Base-by-base conservation (phyloP, 2,888 invertebrate species). In the Melieria crassipennis region DNA sequence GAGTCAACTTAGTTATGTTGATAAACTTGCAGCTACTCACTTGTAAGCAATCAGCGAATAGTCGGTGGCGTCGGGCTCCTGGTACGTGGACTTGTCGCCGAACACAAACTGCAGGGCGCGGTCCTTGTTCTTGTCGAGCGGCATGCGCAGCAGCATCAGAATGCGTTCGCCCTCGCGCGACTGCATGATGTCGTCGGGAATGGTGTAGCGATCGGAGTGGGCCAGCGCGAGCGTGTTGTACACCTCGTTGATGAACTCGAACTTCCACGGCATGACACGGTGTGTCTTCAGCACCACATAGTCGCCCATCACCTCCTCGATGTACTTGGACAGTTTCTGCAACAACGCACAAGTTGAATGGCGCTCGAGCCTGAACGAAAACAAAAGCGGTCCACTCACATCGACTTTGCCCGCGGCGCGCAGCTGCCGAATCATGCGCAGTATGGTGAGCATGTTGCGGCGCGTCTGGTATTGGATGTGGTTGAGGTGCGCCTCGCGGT, bases 211-310 rank as follows among this genome's bases (percentile, higher is more conserved):
- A 78, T 84, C 83, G 56, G 82, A 76, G 76, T 82, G 80, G n/a
- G 85, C 81, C 71, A 86, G 66, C 4, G 82, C 86, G 45, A 85
- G 65, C 7, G 81, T 80, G 75, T 86, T 85, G 68, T 83, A 86
- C 43, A 86, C 82, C 76, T 86, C 86, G 75, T 84, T 84, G 42
- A 83, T 79, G 69, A 85, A 86, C 75, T 85, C 84, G 75, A 85
- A 86, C 75, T 84, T 86, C 82, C 86, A 83, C 7, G 86, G 86
- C 84, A 86, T 84, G 4, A 85, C 79, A 13, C 86, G 84, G 50
- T 79, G 71, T 0, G 86, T 85, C 74, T 86, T 86, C 6, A 81
- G 74, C 5, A 82, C 79, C 0, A 84, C 80, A 75, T 84, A 86
- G 62, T 84, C 79, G 4, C 85, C 83, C 82, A 84, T 83, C 4